These are phyloP conservation scores for Neodiprion fabricii DNA, from an alignment of 1,140 invertebrate genomes.

Conservation along the genomic window DNA sequence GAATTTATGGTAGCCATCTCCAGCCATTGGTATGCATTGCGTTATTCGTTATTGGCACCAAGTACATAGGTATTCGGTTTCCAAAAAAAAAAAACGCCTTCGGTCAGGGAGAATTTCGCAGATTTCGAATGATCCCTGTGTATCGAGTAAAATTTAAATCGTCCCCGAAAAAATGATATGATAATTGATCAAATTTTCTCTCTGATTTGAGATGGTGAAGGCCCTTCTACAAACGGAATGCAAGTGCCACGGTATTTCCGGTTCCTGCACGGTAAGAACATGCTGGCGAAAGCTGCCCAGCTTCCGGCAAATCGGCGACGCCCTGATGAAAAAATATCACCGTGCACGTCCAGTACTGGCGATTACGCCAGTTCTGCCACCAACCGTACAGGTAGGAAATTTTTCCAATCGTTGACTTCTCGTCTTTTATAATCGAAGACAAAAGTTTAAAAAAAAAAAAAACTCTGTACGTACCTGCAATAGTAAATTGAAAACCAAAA, in stretches of 20 bases:
- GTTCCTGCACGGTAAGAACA: conserved; percentile 92
- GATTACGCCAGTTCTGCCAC: conserved; percentile 57
- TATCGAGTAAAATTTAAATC: background rate
- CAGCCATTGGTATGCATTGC: too few relatives aligned
- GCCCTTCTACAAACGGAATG: conserved; percentile 83
- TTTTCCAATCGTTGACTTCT: conserved; percentile 23
- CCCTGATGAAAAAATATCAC: conserved; percentile 83
- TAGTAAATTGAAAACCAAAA: too few relatives aligned
- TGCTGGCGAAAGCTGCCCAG: conserved; percentile 92
- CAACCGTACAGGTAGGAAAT: conserved; percentile 49
- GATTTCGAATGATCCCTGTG: too few relatives aligned
- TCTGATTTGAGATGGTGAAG: conserved; percentile 79
- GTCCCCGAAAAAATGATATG: background rate
- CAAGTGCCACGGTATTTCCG: conserved; percentile 96
- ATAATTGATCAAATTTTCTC: conserved; percentile 17
- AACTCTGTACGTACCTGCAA: too few relatives aligned
- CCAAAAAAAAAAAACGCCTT: too few relatives aligned
- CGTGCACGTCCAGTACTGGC: conserved; percentile 77
- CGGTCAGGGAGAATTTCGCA: too few relatives aligned
- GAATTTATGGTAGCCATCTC: too few relatives aligned
- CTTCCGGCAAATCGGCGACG: conserved; percentile 84
- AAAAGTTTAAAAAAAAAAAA: too few relatives aligned
- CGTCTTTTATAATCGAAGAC: background rate
- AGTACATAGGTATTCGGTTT: too few relatives aligned
- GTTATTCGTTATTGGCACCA: too few relatives aligned